Percentiles rank a stretch among this genome's conserved stretches.
Conservation (phyloP, 2,113 vertebrate genomes). For the Candoia aspera region DNA sequence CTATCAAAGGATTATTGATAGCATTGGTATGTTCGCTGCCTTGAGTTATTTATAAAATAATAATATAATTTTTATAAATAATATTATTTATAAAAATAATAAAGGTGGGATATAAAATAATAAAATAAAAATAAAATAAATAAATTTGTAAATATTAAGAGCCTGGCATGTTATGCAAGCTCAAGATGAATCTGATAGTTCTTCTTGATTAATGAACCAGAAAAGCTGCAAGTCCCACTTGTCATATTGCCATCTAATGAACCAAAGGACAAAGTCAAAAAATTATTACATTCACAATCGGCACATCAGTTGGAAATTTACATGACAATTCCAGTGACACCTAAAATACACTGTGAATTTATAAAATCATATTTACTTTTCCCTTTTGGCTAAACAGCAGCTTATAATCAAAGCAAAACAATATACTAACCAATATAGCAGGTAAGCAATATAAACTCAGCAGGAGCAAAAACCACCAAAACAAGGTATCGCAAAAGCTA, state of each 20-base stretch:
- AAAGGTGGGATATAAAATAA: too few relatives aligned
- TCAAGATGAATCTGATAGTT: background rate
- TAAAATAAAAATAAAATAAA: background rate
- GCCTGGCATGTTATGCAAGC: background rate
- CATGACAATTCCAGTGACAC: fast-evolving
- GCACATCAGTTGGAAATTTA: background rate
- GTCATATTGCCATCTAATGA: background rate
- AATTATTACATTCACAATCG: background rate
- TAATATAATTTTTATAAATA: too few relatives aligned
- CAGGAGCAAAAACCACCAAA: background rate
- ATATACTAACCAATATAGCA: background rate
- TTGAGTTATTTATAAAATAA: background rate
- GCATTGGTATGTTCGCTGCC: too few relatives aligned
- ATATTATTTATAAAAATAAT: background rate
- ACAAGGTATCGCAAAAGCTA: background rate
- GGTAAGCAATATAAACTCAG: background rate
- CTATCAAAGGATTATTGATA: too few relatives aligned
- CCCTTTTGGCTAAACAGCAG: background rate
- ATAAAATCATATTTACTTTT: background rate
- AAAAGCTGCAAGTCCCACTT: background rate
- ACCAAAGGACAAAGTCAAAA: background rate
- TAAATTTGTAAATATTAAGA: background rate
- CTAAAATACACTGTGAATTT: fast-evolving
- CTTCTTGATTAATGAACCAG: background rate
- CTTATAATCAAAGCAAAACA: background rate